Percentiles rank a stretch among this genome's conserved stretches.
phyloP scores from a whole-genome alignment of 1,140 invertebrate genomes.

The Ruditapes philippinarum region DNA sequence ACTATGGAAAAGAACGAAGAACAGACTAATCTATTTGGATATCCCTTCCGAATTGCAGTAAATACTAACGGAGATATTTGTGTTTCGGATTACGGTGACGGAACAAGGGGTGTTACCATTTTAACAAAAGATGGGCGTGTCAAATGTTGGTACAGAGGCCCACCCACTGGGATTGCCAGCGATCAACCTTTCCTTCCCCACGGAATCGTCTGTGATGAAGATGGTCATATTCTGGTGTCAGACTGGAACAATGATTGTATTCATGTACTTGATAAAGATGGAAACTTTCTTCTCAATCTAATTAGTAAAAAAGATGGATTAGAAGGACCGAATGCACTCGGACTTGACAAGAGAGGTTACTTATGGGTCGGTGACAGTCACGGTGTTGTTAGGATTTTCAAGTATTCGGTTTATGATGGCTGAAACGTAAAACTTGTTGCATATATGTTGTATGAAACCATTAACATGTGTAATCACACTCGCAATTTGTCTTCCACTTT shows the following conservation, averaged over 20 bases:
- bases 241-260: slow-evolving; percentile 80
- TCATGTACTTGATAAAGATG: slow-evolving; percentile 75
- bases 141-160: slow-evolving; percentile 61
- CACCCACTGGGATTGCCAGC: not conserved
- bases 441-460: no score
- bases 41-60: slow-evolving; percentile 70
- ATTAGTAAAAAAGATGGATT: slow-evolving; percentile 72
- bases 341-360: slow-evolving; percentile 61
- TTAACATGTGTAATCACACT: no score
- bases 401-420: slow-evolving; percentile 52
- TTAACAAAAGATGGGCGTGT: slow-evolving; percentile 60
- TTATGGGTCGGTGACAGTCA: slow-evolving; percentile 71
- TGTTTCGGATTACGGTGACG: slow-evolving; percentile 69
- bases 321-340: slow-evolving; percentile 70
- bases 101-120: slow-evolving; percentile 66
- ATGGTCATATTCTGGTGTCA: slow-evolving; percentile 77
- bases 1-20: slow-evolving; percentile 65
- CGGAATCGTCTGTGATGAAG: slow-evolving; percentile 72
- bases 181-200: slow-evolving; percentile 72
- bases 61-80: slow-evolving; percentile 70
- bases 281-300: slow-evolving; percentile 72
- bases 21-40: slow-evolving; percentile 61
- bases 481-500: no score
- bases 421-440: not conserved
- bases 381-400: slow-evolving; percentile 61